Evolutionary conservation across 2,888 invertebrate species (phyloP).

Genomic region (Pterobdella sp.): DNA sequence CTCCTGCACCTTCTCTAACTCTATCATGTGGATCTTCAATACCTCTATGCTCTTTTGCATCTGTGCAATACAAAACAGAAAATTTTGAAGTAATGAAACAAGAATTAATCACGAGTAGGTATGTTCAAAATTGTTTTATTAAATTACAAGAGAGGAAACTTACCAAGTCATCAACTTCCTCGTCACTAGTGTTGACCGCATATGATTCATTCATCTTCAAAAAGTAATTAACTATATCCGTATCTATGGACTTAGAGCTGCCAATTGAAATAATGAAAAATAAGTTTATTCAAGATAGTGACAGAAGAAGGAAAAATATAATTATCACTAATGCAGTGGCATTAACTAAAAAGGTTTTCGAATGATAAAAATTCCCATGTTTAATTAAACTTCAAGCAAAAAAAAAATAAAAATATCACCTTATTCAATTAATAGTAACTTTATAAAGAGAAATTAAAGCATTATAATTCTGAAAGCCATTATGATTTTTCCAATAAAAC

Average conservation of each 20-base stretch:
- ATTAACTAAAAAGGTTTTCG: too few relatives aligned
- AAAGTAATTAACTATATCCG: conserved; percentile 68
- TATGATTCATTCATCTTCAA: conserved; percentile 78
- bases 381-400: background rate
- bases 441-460: too few relatives aligned
- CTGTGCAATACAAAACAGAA: conserved; percentile 50
- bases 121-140: background rate
- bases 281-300: too few relatives aligned
- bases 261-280: too few relatives aligned
- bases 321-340: too few relatives aligned
- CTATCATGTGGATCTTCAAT: conserved; percentile 78
- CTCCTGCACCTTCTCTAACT: conserved; percentile 87
- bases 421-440: too few relatives aligned
- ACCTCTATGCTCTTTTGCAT: conserved; percentile 84
- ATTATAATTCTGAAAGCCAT: too few relatives aligned
- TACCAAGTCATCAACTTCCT: conserved; percentile 49
- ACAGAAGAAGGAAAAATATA: too few relatives aligned
- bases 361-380: background rate
- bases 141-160: conserved; percentile 24
- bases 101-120: conserved; percentile 8
- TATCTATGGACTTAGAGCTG: conserved; percentile 44
- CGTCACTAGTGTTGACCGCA: conserved; percentile 69
- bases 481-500: too few relatives aligned
- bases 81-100: conserved; percentile 1
- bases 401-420: background rate